Evolutionary conservation across 2,797 vertebrate genomes (phyloP), one percentile per base, ranked within the genome.

Genomic region (Nothura maculosa): DNA sequence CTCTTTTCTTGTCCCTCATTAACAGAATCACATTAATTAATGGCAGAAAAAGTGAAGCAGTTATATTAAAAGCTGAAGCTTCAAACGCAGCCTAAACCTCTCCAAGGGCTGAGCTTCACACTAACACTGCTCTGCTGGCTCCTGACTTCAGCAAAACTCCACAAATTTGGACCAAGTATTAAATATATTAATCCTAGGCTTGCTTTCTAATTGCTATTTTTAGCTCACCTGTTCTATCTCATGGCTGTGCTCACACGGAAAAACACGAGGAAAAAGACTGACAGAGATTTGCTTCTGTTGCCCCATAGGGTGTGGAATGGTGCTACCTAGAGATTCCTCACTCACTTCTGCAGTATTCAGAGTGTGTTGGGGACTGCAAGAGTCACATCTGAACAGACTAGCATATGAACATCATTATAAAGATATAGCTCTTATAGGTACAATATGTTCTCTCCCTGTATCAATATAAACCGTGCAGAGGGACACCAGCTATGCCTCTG

Each of bases 281-380:
- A 30, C 12, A 20, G 21, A 82, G 34, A 42, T 80, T 48, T 50
- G 25, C 66, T 87, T 85, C 30, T 77, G 81, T 54, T 58, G 50
- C 90, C 60, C 67, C 34, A 42, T 9, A 50, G 80, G 72, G 45
- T 24, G 42, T 32, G 64, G 42, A 47, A 21, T 36, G 8, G 19
- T 4, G 1, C 15, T 62, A 52, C 77, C 78, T 63, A 34, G 36
- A 81, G 78, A 30, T 81, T 61, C 87, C 73, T 78, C 48, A 6
- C 69, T 47, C 38, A 5, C 40, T 67, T 55, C 68, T 54, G 17
- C 14, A 43, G 48, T 61, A 25, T 10, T 47, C 48, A 50, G 74
- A 72, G 22, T 1, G 0, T 7, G 36, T 25, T 55, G 2, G 0
- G 0, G 38, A 47, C 43, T 22, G n/a, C 24, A 89, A 58, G 5